Base-by-base conservation (phyloP, 2,888 invertebrate species). In the Prosapia bicincta region DNA sequence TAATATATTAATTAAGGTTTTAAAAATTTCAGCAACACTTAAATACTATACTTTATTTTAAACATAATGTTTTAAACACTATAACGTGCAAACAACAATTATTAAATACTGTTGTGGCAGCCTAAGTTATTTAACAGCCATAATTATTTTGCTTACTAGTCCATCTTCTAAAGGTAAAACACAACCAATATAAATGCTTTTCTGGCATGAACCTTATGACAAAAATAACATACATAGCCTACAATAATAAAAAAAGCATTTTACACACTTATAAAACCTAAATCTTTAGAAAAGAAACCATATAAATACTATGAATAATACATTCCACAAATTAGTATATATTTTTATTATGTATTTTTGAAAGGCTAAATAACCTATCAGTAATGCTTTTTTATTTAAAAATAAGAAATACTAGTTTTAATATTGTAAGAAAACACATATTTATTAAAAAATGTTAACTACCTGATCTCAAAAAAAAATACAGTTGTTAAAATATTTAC, bases 51-150 rank as follows among this genome's bases (percentile, higher is more conserved):
- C 5, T 54, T 54, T 54, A 54, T 54, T 54, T 54, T 54, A 54
- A 54, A 54, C 54, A 54, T 54, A 54, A 54, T 54, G 54, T 20
- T 54, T 76, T 69, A 76, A 73, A 76, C 72, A 76, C 28, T 38
- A 76, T 67, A 70, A 43, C 69, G 73, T 76, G 76, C 54, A 70
- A 66, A 76, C 73, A 76, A 76, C 73, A 76, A 76, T 76, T 68
- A 69, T 24, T 43, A 69, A 76, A 72, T 76, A 72, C 76, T 73
- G 71, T 76, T 73, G 73, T 72, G 73, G 76, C 73, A 71, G 54
- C 54, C 54, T 54, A 54, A 54, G 54, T 54, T 54, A 54, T 54
- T 54, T 54, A 54, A 54, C 54, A 54, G 54, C 54, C 54, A 54
- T 54, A 54, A 54, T 54, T 54, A 54, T 54, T 38, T 54, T 54